Evolutionary conservation across 2,797 vertebrate species (phyloP).

Genomic region (Cyclura pinguis): DNA sequence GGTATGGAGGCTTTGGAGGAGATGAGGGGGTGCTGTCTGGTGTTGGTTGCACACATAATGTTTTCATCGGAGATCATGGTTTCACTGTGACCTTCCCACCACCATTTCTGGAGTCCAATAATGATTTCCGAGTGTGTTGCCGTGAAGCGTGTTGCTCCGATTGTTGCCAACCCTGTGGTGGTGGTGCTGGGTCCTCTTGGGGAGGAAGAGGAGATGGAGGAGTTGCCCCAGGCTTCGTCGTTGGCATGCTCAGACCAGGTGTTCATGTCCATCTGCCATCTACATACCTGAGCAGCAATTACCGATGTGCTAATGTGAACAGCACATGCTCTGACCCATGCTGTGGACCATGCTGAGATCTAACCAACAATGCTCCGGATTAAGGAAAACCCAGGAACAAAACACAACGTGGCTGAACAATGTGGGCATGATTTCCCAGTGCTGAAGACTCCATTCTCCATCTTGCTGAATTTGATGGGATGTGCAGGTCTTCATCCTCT

Average conservation of each 20-base stretch:
- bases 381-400: neutral
- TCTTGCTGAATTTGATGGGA: neutral
- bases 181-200: too few species aligned
- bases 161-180: neutral
- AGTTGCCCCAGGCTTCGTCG: neutral
- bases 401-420: neutral
- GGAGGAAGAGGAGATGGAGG: neutral
- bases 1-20: neutral
- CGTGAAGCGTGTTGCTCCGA: neutral
- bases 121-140: neutral
- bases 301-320: neutral
- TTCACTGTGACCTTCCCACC: neutral
- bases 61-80: neutral
- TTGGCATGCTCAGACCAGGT: neutral
- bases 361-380: neutral
- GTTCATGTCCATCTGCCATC: accelerated
- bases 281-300: neutral
- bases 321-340: neutral
- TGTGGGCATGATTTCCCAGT: neutral
- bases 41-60: accelerated
- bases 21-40: neutral
- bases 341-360: neutral
- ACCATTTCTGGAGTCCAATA: neutral
- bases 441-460: too few species aligned
- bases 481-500: neutral